phyloP scores from a whole-genome alignment of 1,140 invertebrate species.

The Lepidurus apus region DNA sequence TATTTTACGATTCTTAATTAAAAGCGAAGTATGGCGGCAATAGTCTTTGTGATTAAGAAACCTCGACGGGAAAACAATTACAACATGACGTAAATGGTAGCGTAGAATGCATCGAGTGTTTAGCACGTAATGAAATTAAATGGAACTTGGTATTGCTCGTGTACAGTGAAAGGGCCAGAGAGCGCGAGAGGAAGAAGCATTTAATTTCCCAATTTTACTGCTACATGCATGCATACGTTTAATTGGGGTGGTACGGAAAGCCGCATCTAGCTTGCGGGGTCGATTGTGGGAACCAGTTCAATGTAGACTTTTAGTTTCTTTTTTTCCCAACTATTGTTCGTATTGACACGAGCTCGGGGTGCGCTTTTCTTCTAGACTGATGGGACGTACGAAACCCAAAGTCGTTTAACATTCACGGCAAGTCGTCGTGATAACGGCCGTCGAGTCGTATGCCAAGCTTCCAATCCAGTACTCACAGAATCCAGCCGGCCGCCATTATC shows the following conservation, averaged over 20 bases:
- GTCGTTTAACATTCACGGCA: slow-evolving; percentile 68
- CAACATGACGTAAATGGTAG: background rate
- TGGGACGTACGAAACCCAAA: slow-evolving; percentile 69
- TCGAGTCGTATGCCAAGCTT: slow-evolving; percentile 69
- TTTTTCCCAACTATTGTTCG: too few relatives aligned
- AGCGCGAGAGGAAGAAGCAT: too few relatives aligned
- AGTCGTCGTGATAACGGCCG: slow-evolving; percentile 72
- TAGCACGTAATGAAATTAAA: slow-evolving; percentile 10
- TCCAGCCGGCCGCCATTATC: slow-evolving; percentile 65
- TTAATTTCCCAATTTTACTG: too few relatives aligned
- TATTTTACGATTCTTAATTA: slow-evolving; percentile 4
- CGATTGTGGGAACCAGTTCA: too few relatives aligned
- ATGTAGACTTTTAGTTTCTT: too few relatives aligned
- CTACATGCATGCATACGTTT: too few relatives aligned
- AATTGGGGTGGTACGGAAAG: too few relatives aligned
- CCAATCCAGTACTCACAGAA: slow-evolving; percentile 68
- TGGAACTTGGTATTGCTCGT: background rate
- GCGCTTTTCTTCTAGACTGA: slow-evolving; percentile 53
- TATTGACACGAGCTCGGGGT: background rate
- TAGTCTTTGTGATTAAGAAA: background rate
- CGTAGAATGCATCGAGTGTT: background rate
- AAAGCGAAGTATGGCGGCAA: slow-evolving; percentile 9
- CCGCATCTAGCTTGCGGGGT: too few relatives aligned
- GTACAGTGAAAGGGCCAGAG: too few relatives aligned
- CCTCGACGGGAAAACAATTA: background rate